Evolutionary conservation across 2,113 vertebrate species (phyloP), one percentile per base, ranked within the genome.

Genomic region (Syrmaticus mikado): DNA sequence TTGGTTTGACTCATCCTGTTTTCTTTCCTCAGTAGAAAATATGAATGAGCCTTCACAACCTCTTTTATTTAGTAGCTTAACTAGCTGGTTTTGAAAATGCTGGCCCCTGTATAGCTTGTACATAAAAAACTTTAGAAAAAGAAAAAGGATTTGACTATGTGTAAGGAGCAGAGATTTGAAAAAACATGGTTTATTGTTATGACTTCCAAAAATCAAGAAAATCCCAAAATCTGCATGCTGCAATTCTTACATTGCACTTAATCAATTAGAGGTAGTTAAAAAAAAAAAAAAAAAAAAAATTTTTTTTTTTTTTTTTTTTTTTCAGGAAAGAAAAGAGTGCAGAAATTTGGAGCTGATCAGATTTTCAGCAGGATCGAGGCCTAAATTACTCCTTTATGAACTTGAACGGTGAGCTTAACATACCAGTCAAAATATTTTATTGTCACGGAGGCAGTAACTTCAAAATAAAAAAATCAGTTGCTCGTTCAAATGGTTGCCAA

Each of bases 1-100:
- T 94, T 3, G 0, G 4, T 96, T 84, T 88, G 87, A 86, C 62
- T 73, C 82, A 38, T 81, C 11, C 2, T 86, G 16, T 92, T 85
- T 80, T 85, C 67, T 81, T 85, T 80, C 62, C 40, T 87, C 57
- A 85, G 64, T 45, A 83, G 78, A 79, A 78, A 68, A 71, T 48
- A 11, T 40, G 78, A 93, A 74, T 46, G 57, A 94, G 61, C 82
- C 45, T 77, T 92, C 62, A 91, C 61, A 94, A 11, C 6, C 32
- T 75, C 43, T 82, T 66, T 79, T 83, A 87, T 68, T 91, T 90
- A 85, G 38, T 55, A 66, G 53, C 71, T 73, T 87, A 89, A 82
- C 66, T 66, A 71, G 34, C 15, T 87, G 57, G 11, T 91, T 83
- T 85, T 65, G 79, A 74, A 88, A 87, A 88, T 52, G 57, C 83